Conservation (phyloP, 2,797 vertebrate genomes). For the Otus scops region DNA sequence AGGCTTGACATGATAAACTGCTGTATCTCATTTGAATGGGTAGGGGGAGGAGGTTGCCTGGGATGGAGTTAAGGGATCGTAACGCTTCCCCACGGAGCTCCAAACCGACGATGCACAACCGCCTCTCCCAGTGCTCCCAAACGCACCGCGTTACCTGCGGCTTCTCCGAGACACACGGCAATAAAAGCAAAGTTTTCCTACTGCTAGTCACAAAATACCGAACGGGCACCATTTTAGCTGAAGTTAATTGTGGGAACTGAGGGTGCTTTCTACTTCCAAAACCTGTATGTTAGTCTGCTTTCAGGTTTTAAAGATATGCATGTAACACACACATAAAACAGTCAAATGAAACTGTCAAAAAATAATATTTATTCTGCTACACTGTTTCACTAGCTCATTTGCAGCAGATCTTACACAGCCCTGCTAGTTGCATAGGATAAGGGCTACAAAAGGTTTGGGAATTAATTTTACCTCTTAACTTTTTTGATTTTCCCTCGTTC, state of each 20-base stretch:
- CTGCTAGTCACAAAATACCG: not conserved
- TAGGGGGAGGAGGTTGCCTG: too few species aligned
- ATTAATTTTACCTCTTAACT: not conserved
- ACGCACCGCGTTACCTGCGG: accelerated
- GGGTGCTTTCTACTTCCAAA: not conserved
- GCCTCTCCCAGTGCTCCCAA: not conserved
- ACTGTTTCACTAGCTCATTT: not conserved
- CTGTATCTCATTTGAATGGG: too few species aligned
- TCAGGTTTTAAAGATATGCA: not conserved
- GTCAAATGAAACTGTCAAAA: not conserved
- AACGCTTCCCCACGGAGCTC: not conserved
- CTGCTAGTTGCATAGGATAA: not conserved
- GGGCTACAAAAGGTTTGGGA: not conserved
- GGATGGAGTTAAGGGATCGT: accelerated
- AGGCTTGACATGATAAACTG: too few species aligned
- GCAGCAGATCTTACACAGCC: not conserved
- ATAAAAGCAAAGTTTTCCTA: not conserved
- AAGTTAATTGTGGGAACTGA: accelerated
- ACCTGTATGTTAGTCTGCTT: not conserved
- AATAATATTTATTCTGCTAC: not conserved
- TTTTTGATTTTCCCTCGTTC: not conserved
- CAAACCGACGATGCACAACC: accelerated
- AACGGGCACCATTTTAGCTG: not conserved
- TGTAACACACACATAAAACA: accelerated
- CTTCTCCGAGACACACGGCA: not conserved